Percentiles rank a stretch among this genome's conserved stretches.
These are phyloP conservation scores for Silurus asotus DNA, from an alignment of 2,113 vertebrate species.

Conservation along the genomic window DNA sequence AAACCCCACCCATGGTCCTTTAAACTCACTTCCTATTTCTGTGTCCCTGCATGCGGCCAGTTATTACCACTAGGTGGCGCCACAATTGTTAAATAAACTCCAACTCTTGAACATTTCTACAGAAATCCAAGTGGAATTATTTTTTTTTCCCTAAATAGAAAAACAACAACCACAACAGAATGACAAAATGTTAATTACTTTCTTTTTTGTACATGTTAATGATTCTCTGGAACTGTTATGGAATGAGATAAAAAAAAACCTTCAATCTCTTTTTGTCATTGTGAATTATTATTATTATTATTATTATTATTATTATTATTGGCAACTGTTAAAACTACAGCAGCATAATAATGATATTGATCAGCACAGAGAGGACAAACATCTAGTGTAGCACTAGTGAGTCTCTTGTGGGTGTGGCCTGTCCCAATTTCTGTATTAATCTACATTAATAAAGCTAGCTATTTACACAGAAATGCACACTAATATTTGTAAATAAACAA, in stretches of 20 bases:
- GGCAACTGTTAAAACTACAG: too few species aligned
- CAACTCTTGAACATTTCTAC: conserved; percentile 1
- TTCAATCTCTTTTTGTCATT: not conserved
- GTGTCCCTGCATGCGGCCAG: conserved; percentile 41
- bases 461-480: not conserved
- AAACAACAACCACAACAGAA: not conserved
- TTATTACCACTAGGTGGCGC: conserved; percentile 13
- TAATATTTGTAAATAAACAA: not conserved
- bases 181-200: not conserved
- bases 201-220: conserved; percentile 41
- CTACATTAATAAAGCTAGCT: not conserved
- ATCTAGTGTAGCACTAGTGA: too few species aligned
- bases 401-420: not conserved
- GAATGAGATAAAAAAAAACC: conserved; percentile 39
- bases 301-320: too few species aligned
- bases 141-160: not conserved
- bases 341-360: too few species aligned
- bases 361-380: too few species aligned
- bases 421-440: not conserved
- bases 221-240: conserved; percentile 33
- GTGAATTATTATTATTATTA: not conserved
- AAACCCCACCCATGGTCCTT: not conserved
- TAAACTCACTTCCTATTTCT: conserved; percentile 20
- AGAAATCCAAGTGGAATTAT: conserved; percentile 15
- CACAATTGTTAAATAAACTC: not conserved